phyloP scores from a whole-genome alignment of 2,797 vertebrate genomes.

The Spondyliosoma cantharus region DNA sequence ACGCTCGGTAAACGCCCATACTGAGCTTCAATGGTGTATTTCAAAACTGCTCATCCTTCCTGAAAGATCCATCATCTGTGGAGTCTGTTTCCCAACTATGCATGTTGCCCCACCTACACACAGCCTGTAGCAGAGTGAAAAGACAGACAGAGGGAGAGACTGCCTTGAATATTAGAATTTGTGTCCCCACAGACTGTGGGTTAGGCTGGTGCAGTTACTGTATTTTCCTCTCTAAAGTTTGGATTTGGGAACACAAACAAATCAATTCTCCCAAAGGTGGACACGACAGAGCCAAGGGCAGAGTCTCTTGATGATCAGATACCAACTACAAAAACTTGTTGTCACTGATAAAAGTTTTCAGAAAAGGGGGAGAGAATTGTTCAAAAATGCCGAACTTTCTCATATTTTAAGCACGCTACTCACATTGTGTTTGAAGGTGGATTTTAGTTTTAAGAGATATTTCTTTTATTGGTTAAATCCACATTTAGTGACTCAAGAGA shows the following conservation, averaged over 20 bases:
- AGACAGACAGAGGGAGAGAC: slow-evolving; percentile 12
- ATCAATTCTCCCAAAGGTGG: slow-evolving; percentile 50
- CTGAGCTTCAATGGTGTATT: slow-evolving; percentile 44
- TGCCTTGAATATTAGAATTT: slow-evolving; percentile 7
- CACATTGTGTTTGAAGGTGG: slow-evolving; percentile 21
- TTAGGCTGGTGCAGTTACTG: slow-evolving; percentile 19
- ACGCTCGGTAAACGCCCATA: slow-evolving; percentile 14
- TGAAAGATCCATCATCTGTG: slow-evolving; percentile 60
- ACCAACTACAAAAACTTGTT: slow-evolving; percentile 28
- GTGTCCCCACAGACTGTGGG: slow-evolving; percentile 2
- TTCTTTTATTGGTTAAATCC: slow-evolving; percentile 19
- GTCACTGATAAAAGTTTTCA: slow-evolving; percentile 28
- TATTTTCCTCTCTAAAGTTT: slow-evolving; percentile 38
- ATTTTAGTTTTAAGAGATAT: slow-evolving; percentile 11
- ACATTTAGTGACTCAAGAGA: slow-evolving; percentile 25
- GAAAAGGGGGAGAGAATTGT: slow-evolving; percentile 1
- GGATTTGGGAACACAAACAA: slow-evolving; percentile 39
- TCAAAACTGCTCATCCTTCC: slow-evolving; percentile 53
- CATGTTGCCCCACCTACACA: slow-evolving; percentile 27
- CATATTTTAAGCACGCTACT: slow-evolving; percentile 31
- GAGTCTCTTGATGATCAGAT: slow-evolving; percentile 39
- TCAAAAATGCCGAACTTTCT: slow-evolving; percentile 25
- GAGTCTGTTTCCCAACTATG: slow-evolving; percentile 30
- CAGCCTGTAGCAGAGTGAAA: neutral
- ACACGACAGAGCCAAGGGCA: slow-evolving; percentile 36